phyloP scores from a whole-genome alignment of 2,113 vertebrate species.

The Neodon shergylaensis region DNA sequence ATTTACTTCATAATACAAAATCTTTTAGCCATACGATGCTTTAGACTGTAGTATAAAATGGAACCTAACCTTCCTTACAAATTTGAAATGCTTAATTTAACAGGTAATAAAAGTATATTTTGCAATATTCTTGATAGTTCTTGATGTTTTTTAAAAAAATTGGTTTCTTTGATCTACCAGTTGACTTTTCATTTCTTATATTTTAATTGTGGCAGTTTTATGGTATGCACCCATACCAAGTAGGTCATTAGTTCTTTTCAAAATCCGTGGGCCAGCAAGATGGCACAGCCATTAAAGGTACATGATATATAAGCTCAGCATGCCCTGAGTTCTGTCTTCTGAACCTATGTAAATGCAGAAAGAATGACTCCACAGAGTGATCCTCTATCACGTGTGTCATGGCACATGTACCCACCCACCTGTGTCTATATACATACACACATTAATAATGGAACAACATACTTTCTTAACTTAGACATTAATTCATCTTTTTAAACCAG shows the following conservation, averaged over 20 bases:
- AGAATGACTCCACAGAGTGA: not conserved
- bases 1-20: not conserved
- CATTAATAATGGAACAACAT: not conserved
- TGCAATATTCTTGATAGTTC: not conserved
- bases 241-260: slow-evolving; percentile 8
- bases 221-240: not conserved
- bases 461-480: not conserved
- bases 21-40: slow-evolving; percentile 15
- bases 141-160: slow-evolving; percentile 7
- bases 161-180: not conserved
- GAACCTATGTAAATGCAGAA: not conserved
- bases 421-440: too few relatives aligned
- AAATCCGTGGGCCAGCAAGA: not conserved
- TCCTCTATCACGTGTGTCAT: not conserved
- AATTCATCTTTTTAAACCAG: not conserved
- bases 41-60: slow-evolving; percentile 31
- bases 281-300: not conserved
- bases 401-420: too few relatives aligned
- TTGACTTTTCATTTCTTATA: slow-evolving; percentile 5
- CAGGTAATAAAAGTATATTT: slow-evolving; percentile 18
- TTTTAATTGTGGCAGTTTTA: slow-evolving; percentile 18
- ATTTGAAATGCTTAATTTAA: slow-evolving; percentile 51
- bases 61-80: not conserved
- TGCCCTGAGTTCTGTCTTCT: not conserved
- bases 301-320: not conserved